Evolutionary conservation across 2,888 invertebrate species (phyloP).

Genomic region (Rhingia rostrata): DNA sequence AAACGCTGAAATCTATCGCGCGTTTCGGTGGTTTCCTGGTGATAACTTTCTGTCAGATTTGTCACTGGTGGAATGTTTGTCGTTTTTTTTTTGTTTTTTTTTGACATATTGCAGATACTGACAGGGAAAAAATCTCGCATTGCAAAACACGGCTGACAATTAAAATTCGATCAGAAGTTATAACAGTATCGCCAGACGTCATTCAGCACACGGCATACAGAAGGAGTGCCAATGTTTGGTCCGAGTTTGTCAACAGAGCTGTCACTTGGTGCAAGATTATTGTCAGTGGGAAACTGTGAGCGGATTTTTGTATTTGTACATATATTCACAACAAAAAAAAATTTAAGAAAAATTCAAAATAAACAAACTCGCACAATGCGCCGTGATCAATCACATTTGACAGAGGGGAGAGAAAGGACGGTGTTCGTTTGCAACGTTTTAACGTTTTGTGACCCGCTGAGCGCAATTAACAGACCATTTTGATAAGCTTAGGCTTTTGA

Average conservation of each 20-base stretch:
- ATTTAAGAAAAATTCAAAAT: no score
- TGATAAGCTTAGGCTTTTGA: conserved; percentile 17
- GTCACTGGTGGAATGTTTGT: background rate
- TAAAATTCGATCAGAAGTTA: conserved; percentile 18
- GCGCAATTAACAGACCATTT: conserved; percentile 46
- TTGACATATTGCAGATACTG: background rate
- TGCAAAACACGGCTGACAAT: conserved; percentile 15
- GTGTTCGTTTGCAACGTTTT: background rate
- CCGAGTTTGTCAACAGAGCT: conserved; percentile 50
- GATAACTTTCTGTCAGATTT: conserved; percentile 17
- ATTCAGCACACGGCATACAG: background rate
- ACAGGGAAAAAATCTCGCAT: conserved; percentile 5
- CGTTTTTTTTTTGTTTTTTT: background rate
- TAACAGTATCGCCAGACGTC: background rate
- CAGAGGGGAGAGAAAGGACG: conserved; percentile 40
- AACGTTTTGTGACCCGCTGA: conserved; percentile 23
- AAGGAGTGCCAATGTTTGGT: conserved; percentile 37
- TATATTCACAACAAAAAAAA: no score
- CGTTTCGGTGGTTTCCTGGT: conserved; percentile 9
- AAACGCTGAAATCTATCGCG: conserved; percentile 14
- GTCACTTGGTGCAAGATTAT: conserved; percentile 37
- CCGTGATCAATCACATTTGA: conserved; percentile 57
- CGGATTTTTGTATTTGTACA: background rate
- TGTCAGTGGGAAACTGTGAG: conserved; percentile 10
- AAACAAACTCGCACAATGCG: conserved; percentile 24